Percentiles rank a stretch among this genome's conserved stretches.
phyloP scores from a whole-genome alignment of 2,888 invertebrate species.

The Cephus sareptanus region DNA sequence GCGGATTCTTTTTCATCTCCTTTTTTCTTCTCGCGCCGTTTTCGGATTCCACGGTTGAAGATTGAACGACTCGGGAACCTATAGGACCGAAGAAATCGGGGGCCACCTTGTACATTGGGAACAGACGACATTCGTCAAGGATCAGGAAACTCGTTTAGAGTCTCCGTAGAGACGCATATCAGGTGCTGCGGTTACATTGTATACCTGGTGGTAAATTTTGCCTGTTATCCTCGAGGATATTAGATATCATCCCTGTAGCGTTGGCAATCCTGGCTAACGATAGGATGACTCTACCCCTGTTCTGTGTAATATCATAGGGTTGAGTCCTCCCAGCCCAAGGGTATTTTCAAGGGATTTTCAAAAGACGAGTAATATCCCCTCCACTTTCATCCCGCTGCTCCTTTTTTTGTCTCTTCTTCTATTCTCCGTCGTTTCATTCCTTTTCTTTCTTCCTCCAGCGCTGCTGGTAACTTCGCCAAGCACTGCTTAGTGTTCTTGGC shows the following conservation, averaged over 20 bases:
- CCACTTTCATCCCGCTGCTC: background rate
- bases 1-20: conserved; percentile 17
- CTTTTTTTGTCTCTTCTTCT: background rate
- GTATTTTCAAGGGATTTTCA: background rate
- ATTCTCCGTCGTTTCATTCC: background rate
- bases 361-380: background rate
- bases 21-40: conserved; percentile 4
- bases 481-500: conserved; percentile 30
- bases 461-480: conserved; percentile 11
- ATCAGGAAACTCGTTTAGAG: background rate
- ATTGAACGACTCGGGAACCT: background rate
- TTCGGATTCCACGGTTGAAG: background rate
- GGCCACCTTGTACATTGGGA: background rate
- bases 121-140: background rate
- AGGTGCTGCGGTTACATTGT: background rate
- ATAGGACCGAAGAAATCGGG: background rate
- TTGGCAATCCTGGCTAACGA: background rate
- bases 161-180: background rate
- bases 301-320: background rate
- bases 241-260: background rate
- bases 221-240: background rate
- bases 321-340: background rate
- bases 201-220: background rate
- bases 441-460: conserved; percentile 20
- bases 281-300: background rate